Conservation (phyloP, 2,888 invertebrate genomes). For the Amphipoea lucens region DNA sequence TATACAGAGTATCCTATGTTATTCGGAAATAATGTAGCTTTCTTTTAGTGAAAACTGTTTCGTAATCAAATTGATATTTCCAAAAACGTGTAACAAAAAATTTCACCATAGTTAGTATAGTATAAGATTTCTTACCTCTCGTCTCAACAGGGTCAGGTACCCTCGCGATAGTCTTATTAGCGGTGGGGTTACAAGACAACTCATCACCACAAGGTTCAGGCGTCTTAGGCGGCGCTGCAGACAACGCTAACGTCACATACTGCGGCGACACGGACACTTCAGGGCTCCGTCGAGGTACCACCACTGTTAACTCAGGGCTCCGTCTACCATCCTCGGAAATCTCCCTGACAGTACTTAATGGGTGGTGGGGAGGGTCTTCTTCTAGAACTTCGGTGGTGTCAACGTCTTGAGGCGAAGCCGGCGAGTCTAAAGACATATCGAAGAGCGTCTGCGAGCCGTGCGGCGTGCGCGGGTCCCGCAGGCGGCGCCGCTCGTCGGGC, state of each 20-base stretch:
- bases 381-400: constrained; percentile 75
- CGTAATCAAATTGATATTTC: not conserved
- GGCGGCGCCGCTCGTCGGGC: constrained; percentile 75
- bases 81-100: not conserved
- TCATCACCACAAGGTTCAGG: constrained; percentile 68
- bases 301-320: constrained; percentile 65
- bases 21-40: not conserved
- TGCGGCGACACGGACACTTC: constrained; percentile 80
- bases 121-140: constrained; percentile 61
- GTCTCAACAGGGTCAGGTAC: constrained; percentile 68
- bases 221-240: constrained; percentile 54
- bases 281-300: constrained; percentile 58
- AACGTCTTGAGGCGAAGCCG: constrained; percentile 91
- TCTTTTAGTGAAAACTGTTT: not conserved
- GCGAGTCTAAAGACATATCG: constrained; percentile 92
- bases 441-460: constrained; percentile 92
- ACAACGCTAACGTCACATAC: constrained; percentile 87
- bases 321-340: constrained; percentile 80
- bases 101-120: not conserved
- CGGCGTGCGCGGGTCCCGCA: constrained; percentile 82
- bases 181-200: constrained; percentile 83
- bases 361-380: constrained; percentile 74
- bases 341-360: constrained; percentile 81
- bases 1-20: not conserved
- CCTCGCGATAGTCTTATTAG: constrained; percentile 81